A percentile compares a stretch with the other conserved stretches of the same genome.
These are phyloP conservation scores for Carassius carassius DNA, from an alignment of 2,113 vertebrate species.

Conservation along the genomic window DNA sequence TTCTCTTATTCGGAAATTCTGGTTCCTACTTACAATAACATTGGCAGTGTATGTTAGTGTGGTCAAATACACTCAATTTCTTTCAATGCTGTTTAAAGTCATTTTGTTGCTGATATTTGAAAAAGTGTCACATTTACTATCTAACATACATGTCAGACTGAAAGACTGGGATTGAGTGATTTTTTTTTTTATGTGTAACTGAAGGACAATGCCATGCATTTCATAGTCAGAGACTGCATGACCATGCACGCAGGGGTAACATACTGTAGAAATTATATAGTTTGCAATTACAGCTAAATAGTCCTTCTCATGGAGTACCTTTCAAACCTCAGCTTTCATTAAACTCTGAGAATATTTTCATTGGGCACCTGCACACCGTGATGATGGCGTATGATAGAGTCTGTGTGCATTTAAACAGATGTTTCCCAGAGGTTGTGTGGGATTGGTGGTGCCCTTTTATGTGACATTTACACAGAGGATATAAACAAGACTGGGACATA, in stretches of 20 bases:
- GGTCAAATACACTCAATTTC: background rate
- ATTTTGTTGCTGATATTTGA: background rate
- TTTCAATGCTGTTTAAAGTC: background rate
- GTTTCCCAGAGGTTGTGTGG: constrained; percentile 43
- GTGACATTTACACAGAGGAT: constrained; percentile 60
- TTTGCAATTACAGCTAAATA: background rate
- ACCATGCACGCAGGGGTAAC: background rate
- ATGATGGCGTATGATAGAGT: constrained; percentile 36
- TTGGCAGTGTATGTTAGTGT: background rate
- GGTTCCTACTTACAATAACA: background rate
- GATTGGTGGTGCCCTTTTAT: constrained; percentile 52
- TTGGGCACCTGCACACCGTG: constrained; percentile 7
- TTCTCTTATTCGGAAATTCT: too few relatives aligned
- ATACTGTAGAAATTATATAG: background rate
- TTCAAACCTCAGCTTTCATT: constrained; percentile 6
- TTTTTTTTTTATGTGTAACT: background rate
- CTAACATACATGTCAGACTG: background rate
- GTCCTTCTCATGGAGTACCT: background rate
- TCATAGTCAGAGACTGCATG: background rate
- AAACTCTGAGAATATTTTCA: constrained; percentile 22
- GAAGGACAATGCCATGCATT: background rate
- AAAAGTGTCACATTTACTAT: constrained; percentile 18
- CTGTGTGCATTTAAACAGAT: constrained; percentile 42
- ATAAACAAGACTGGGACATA: constrained; percentile 39
- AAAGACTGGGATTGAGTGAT: too few relatives aligned